Base-by-base conservation (phyloP, 2,888 invertebrate species). In the Acleris holmiana region DNA sequence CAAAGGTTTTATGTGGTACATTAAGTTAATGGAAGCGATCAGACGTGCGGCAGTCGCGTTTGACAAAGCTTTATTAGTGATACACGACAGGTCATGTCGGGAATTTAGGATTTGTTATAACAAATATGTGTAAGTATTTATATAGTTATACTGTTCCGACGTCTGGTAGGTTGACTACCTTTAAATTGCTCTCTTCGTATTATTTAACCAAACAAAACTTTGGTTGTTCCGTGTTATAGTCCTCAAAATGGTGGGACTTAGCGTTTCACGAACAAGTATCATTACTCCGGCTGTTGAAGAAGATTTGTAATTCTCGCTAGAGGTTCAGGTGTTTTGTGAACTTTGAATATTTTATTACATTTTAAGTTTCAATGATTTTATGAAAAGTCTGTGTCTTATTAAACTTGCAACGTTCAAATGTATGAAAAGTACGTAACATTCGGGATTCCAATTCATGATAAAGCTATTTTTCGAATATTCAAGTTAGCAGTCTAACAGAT, bases 1-100 rank as follows among this genome's bases (percentile, higher is more conserved):
- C 87, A 88, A 89, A 87, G 87, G 86, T 88, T 89, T 89, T 89
- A 89, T 86, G 82, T 79, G 78, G 75, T 73, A 80, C 85, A 89
- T 89, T 89, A 89, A 83, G 75, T 82, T 86, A 88, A 90, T 88
- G 85, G 84, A 84, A 78, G 77, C 78, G 80, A 84, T 84, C 82
- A 80, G 81, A 83, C 81, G 78, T 82, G 78, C 78, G 75, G 74
- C 76, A 73, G 75, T 71, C 73, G 73, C 79, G 77, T 84, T 84
- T 82, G 79, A 80, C 81, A 83, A 76, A 81, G 74, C 77, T 82
- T 78, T 78, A 77, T 79, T 79, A 76, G 72, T 75, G 69, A 71
- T 69, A 69, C 65, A 73, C 70, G 65, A 66, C 66, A 68, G 70
- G 62, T 51, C 62, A 61, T 67, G 69, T 67, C 69, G 68, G 66